Evolutionary conservation across 2,888 invertebrate genomes (phyloP).

Genomic region (Conistra vaccinii): DNA sequence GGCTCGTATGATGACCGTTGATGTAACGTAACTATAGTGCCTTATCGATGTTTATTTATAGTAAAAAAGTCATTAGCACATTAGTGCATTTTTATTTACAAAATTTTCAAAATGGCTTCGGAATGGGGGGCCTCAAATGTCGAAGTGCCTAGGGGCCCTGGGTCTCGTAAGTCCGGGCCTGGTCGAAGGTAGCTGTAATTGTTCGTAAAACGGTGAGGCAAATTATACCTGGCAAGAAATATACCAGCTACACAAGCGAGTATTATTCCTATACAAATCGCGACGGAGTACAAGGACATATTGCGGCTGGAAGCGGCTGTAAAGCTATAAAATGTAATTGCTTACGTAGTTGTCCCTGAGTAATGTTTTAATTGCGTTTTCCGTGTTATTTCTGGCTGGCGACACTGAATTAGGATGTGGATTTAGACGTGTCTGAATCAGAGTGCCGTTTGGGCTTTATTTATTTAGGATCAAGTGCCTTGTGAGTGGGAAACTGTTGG

Average conservation of each 20-base stretch:
- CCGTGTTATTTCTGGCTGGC: conserved; percentile 46
- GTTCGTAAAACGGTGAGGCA: conserved; percentile 83
- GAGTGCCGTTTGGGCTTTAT: conserved; percentile 30
- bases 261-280: conserved; percentile 88
- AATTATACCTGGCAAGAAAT: conserved; percentile 86
- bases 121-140: too few relatives aligned
- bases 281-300: conserved; percentile 58
- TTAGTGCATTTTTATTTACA: too few relatives aligned
- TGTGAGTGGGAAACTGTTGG: conserved; percentile 10
- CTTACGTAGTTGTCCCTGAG: conserved; percentile 57
- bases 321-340: conserved; percentile 59
- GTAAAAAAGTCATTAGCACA: too few relatives aligned
- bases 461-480: conserved; percentile 37
- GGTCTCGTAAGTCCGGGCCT: too few relatives aligned
- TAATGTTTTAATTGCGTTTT: conserved; percentile 64
- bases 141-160: too few relatives aligned
- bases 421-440: conserved; percentile 32
- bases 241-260: conserved; percentile 74
- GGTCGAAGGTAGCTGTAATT: conserved; percentile 80
- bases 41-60: too few relatives aligned
- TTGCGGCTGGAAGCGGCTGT: conserved; percentile 48
- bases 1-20: too few relatives aligned
- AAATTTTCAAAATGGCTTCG: too few relatives aligned
- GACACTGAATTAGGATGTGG: conserved; percentile 41
- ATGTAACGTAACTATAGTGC: too few relatives aligned